These are phyloP conservation scores for Cerastis leucographa DNA, from an alignment of 2,888 invertebrate genomes.

Conservation along the genomic window DNA sequence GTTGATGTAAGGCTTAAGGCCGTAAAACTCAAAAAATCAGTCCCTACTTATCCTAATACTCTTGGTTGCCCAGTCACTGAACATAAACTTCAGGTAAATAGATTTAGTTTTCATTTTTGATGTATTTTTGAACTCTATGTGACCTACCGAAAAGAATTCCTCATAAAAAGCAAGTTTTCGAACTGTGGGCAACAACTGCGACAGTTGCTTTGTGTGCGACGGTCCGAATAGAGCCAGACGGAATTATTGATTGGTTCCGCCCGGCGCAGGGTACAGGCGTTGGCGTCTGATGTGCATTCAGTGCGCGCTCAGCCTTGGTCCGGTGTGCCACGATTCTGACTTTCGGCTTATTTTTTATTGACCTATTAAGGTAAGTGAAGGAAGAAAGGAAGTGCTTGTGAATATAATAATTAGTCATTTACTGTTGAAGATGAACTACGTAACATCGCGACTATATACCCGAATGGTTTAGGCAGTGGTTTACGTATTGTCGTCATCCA, in stretches of 20 bases:
- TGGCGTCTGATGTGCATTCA: constrained; percentile 12
- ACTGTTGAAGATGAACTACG: not conserved
- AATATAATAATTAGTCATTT: not conserved
- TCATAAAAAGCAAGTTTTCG: not conserved
- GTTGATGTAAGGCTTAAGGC: too few relatives aligned
- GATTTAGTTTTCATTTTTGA: too few relatives aligned
- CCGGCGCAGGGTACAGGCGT: constrained; percentile 1
- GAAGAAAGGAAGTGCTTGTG: not conserved
- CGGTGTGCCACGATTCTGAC: constrained; percentile 4
- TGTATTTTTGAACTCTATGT: too few relatives aligned
- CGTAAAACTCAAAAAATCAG: too few relatives aligned
- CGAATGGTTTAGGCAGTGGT: not conserved
- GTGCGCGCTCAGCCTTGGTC: constrained; percentile 3
- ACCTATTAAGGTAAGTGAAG: not conserved
- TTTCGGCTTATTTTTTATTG: not conserved
- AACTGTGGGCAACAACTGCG: not conserved
- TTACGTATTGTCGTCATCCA: not conserved
- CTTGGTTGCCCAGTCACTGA: too few relatives aligned
- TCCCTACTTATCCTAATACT: too few relatives aligned
- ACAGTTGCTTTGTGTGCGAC: not conserved
- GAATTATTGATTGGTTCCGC: constrained; percentile 28
- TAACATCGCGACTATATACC: not conserved
- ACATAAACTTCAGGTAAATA: too few relatives aligned
- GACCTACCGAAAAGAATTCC: too few relatives aligned
- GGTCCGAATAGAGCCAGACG: constrained; percentile 15